Percentiles rank a stretch among this genome's conserved stretches.
These are phyloP conservation scores for Cardinalis cardinalis DNA, from an alignment of 2,113 vertebrate species.

Conservation along the genomic window DNA sequence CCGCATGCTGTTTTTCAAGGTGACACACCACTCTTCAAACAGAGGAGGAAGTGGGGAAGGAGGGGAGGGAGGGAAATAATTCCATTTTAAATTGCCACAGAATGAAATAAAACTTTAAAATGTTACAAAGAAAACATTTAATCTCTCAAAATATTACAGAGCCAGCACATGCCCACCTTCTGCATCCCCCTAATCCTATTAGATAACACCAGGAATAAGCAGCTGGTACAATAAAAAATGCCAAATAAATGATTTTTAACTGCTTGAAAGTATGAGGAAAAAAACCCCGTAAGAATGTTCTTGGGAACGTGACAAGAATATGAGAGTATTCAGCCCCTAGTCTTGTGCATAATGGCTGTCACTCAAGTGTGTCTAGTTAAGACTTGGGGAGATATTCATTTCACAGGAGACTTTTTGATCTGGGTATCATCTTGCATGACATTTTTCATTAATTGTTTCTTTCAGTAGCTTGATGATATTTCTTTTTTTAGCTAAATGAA, in stretches of 20 bases:
- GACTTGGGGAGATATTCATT: neutral
- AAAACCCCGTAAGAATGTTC: neutral
- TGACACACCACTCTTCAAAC: neutral
- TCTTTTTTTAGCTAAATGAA: neutral
- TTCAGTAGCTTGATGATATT: neutral
- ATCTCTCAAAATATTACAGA: neutral
- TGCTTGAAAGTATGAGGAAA: neutral
- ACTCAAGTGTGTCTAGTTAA: neutral
- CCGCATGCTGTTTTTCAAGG: slow-evolving; percentile 10
- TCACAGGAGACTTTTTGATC: neutral
- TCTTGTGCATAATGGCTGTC: neutral
- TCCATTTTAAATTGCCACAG: neutral
- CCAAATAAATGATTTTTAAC: neutral
- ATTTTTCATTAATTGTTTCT: neutral
- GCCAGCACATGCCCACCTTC: neutral
- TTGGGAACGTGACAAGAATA: neutral
- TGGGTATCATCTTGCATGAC: neutral
- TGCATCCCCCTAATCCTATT: neutral
- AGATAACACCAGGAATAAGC: neutral
- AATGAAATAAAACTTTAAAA: neutral
- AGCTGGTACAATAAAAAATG: neutral
- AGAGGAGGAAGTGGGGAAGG: neutral
- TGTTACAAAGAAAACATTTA: neutral
- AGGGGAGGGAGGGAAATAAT: neutral
- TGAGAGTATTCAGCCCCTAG: neutral